phyloP scores from a whole-genome alignment of 53 echinoderm and acorn worm genomes.

The Zoroaster sp. region DNA sequence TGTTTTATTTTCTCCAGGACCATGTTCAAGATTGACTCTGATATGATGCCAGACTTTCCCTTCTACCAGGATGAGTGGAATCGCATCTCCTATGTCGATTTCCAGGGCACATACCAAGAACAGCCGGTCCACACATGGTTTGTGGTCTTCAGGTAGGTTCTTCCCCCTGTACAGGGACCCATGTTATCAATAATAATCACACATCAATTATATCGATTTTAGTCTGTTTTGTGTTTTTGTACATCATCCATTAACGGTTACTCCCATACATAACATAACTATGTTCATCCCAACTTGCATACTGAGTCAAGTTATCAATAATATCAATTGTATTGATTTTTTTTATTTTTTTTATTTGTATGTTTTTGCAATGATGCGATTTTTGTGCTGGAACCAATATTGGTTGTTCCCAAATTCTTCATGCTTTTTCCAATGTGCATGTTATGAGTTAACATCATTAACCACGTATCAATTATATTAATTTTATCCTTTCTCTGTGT shows the following conservation, averaged over 20 bases:
- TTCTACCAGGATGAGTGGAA: constrained; percentile 99
- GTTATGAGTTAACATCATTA: neutral
- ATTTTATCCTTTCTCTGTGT: neutral
- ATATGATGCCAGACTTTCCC: constrained; percentile 93
- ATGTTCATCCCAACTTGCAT: too few species aligned
- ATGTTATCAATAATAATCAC: neutral
- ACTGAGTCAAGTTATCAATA: too few species aligned
- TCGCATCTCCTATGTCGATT: constrained; percentile 89
- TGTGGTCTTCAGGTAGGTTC: constrained; percentile 93
- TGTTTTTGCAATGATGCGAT: too few species aligned
- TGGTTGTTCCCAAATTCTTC: neutral
- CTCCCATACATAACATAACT: too few species aligned
- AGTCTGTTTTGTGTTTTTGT: neutral
- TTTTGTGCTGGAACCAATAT: neutral
- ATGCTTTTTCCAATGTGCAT: neutral
- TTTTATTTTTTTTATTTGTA: too few species aligned
- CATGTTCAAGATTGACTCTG: constrained; percentile 97
- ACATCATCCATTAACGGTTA: neutral
- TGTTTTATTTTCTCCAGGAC: constrained; percentile 53
- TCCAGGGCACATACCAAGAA: constrained; percentile 96
- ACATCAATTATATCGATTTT: neutral
- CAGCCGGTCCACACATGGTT: constrained; percentile 96
- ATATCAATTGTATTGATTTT: too few species aligned
- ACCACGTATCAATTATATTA: neutral
- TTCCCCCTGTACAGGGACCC: neutral